phyloP scores from a whole-genome alignment of 2,888 invertebrate genomes.

The Euplexia lucipara region DNA sequence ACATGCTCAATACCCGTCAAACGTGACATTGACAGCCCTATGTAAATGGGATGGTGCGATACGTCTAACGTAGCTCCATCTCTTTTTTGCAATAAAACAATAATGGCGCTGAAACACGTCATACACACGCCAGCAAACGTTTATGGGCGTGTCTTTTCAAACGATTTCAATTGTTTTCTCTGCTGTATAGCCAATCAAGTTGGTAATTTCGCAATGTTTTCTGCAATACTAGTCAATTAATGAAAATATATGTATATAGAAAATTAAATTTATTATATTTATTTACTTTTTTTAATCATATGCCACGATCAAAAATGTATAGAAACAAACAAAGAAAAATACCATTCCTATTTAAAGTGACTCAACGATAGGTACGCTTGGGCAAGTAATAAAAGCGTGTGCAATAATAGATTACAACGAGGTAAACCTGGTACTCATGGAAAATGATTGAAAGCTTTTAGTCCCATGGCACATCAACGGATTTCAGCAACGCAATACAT shows the following conservation, averaged over 20 bases:
- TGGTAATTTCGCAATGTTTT: background rate
- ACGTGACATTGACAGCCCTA: slow-evolving; percentile 11
- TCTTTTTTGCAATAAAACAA: slow-evolving; percentile 7
- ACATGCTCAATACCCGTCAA: slow-evolving; percentile 8
- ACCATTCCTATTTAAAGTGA: too few relatives aligned
- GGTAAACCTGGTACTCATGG: slow-evolving; percentile 20
- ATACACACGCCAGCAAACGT: background rate
- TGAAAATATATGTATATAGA: too few relatives aligned
- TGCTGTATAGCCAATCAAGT: background rate
- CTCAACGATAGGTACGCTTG: background rate
- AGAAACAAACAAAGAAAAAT: too few relatives aligned
- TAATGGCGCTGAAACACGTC: slow-evolving; percentile 13
- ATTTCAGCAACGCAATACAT: slow-evolving; percentile 49
- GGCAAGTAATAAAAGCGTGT: slow-evolving; percentile 8
- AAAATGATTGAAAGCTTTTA: slow-evolving; percentile 50
- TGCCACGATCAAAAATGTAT: too few relatives aligned
- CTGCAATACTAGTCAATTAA: background rate
- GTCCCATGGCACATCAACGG: slow-evolving; percentile 7
- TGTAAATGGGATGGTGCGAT: slow-evolving; percentile 13
- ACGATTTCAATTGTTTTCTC: slow-evolving; percentile 8
- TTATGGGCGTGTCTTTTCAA: slow-evolving; percentile 1
- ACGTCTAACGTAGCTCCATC: slow-evolving; percentile 5
- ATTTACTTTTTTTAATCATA: too few relatives aligned
- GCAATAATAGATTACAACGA: slow-evolving; percentile 18
- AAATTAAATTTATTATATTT: too few relatives aligned